Evolutionary conservation across 2,797 vertebrate genomes (phyloP), one percentile per base, ranked within the genome.

Genomic region (Tolypeutes matacus): DNA sequence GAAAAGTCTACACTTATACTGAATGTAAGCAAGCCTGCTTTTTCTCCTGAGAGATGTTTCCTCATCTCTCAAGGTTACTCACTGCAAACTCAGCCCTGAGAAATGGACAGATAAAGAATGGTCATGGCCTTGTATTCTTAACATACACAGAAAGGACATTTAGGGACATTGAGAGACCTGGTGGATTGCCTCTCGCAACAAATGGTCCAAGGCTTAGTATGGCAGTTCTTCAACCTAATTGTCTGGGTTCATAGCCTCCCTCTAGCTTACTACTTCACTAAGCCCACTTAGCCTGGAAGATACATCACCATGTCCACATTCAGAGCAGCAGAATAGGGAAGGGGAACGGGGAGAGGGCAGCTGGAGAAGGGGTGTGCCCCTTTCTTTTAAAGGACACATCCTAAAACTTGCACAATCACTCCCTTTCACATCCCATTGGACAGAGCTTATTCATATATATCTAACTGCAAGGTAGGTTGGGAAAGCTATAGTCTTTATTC

Each of bases 401-500:
- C 60, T 93, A 27, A 77, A 65, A 36, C 18, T 89, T 91, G 20
- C 42, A 60, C 14, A 76, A 60, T 67, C 53, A n/a, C 20, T n/a
- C 82, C 20, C 13, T 51, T 20, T 82, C 80, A n/a, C 42, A 60
- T n/a, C 39, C 12, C 27, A 17, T 10, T 78, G 75, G 39, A 60
- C 25, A 76, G 70, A 53, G 76, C 18, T 82, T 69, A 80, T 36
- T 87, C 58, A 78, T 39, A 78, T 94, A 36, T 60, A 83, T 91
- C n/a, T 89, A 87, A 87, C 11, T 78, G 39, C 39, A 87, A 60
- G 12, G 15, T 84, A 80, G 62, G 51, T 84, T 83, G 69, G 20
- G 53, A 93, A 90, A 92, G 53, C 7, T 53, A 39, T 73, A 67
- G 65, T 39, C 14, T 34, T 89, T 86, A 84, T 90, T 92, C 65